phyloP scores from a whole-genome alignment of 2,797 vertebrate species.

The Phaenicophaeus curvirostris region DNA sequence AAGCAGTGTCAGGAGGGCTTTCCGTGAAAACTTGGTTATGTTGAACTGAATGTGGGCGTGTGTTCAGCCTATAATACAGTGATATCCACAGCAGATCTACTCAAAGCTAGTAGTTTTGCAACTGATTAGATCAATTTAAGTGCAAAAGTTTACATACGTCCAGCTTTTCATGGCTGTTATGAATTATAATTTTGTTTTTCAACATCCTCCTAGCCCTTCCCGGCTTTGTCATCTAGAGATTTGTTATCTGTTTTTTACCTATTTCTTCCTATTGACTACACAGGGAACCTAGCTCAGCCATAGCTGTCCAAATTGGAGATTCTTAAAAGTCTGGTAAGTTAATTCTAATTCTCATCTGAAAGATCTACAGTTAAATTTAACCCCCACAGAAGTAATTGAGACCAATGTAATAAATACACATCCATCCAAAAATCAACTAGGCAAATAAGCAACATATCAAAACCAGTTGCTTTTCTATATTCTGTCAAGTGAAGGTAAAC shows the following conservation, averaged over 20 bases:
- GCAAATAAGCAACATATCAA: fast-evolving
- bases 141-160: not conserved
- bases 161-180: not conserved
- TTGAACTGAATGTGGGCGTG: not conserved
- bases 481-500: not conserved
- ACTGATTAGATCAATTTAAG: not conserved
- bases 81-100: not conserved
- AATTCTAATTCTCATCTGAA: not conserved
- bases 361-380: not conserved
- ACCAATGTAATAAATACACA: not conserved
- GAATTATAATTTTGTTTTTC: not conserved
- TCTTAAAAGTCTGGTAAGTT: not conserved
- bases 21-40: not conserved
- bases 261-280: not conserved
- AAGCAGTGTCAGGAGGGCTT: not conserved
- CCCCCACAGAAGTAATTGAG: fast-evolving
- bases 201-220: not conserved
- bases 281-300: fast-evolving
- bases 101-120: not conserved
- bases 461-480: not conserved
- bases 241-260: not conserved
- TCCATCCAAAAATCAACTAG: not conserved
- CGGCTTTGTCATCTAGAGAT: not conserved
- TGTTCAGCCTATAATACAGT: not conserved
- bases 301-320: not conserved